phyloP scores from a whole-genome alignment of 2,888 invertebrate genomes.

The Trachelus iudaicus region DNA sequence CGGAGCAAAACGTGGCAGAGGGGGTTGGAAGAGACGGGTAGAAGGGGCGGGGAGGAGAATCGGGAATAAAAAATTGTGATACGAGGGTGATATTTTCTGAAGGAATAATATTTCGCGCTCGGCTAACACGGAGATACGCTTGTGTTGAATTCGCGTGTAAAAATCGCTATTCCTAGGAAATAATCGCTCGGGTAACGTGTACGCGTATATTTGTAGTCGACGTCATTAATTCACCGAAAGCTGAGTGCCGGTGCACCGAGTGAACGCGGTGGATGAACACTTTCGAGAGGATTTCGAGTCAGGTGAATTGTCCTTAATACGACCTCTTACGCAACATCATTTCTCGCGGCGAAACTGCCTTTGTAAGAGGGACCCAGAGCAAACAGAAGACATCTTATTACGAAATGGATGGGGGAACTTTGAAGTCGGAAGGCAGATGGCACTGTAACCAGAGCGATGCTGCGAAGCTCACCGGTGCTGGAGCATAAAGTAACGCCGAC shows the following conservation, averaged over 20 bases:
- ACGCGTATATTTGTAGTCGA: not conserved
- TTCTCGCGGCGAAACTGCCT: constrained; percentile 17
- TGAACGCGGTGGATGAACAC: not conserved
- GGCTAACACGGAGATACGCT: not conserved
- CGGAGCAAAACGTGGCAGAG: not conserved
- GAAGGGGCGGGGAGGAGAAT: not conserved
- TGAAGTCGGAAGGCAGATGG: constrained; percentile 34
- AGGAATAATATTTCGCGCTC: not conserved
- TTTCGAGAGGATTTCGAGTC: not conserved
- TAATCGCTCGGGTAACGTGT: not conserved
- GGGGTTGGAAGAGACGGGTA: not conserved
- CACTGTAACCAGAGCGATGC: not conserved
- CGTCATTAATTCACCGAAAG: not conserved
- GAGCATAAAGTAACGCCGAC: constrained; percentile 38
- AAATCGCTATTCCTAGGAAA: not conserved
- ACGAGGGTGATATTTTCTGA: not conserved
- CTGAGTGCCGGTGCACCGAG: not conserved
- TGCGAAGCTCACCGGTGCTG: constrained; percentile 28
- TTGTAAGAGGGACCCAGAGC: constrained; percentile 34
- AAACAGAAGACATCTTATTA: constrained; percentile 48
- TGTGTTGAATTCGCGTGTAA: not conserved
- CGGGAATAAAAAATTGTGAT: not conserved
- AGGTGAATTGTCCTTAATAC: not conserved
- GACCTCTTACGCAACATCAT: not conserved
- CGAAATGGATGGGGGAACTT: constrained; percentile 32